A percentile compares a stretch with the other conserved stretches of the same genome.
Conservation (phyloP, 2,113 vertebrate genomes). For the Cebus imitator region DNA sequence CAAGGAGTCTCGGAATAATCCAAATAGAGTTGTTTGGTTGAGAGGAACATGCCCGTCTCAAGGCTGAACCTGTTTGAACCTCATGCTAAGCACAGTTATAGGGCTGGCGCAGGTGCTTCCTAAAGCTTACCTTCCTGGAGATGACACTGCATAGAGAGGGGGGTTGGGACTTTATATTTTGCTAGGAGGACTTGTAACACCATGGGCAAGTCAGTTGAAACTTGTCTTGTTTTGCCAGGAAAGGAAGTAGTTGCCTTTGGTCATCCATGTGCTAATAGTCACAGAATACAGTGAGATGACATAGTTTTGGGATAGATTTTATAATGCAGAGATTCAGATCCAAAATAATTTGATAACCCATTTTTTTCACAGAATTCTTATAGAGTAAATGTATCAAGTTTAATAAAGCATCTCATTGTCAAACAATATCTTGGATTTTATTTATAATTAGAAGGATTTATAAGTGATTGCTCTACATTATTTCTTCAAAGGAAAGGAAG, state of each 20-base stretch:
- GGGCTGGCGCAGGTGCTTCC: neutral
- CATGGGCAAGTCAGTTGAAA: neutral
- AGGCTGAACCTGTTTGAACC: neutral
- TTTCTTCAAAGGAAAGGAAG: conserved; percentile 6
- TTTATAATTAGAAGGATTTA: conserved; percentile 31
- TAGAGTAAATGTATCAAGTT: conserved; percentile 66
- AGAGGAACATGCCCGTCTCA: neutral
- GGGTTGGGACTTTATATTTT: neutral
- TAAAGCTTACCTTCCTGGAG: neutral
- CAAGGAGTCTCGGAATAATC: conserved; percentile 12
- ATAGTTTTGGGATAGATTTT: conserved; percentile 70
- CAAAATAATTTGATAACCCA: conserved; percentile 67
- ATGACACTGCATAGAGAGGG: neutral
- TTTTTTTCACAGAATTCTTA: conserved; percentile 73
- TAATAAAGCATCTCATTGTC: conserved; percentile 77
- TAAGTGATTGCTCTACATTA: neutral
- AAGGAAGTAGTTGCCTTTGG: neutral
- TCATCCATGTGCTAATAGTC: neutral
- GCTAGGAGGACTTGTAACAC: neutral
- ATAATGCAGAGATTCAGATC: conserved; percentile 69
- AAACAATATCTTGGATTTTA: conserved; percentile 51
- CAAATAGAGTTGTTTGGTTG: neutral
- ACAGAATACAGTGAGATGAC: neutral
- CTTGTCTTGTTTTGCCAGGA: neutral
- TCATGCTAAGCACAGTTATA: neutral